A percentile compares a stretch with the other conserved stretches of the same genome.
These are phyloP conservation scores for Pipra filicauda DNA, from an alignment of 2,113 vertebrate genomes.

Conservation along the genomic window DNA sequence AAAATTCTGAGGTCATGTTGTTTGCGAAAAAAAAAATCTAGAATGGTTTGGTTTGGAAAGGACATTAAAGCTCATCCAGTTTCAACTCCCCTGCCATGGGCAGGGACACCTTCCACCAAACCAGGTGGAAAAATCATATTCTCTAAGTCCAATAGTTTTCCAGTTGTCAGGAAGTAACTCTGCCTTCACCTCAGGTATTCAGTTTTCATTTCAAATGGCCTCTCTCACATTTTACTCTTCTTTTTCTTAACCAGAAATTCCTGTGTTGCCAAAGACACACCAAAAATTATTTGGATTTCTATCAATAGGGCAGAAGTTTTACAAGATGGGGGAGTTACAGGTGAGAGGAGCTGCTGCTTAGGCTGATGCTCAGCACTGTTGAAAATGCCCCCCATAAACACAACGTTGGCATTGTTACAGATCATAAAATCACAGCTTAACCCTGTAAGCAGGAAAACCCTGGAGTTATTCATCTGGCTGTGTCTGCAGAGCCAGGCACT, in stretches of 20 bases:
- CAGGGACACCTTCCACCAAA: background rate
- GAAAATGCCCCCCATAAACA: background rate
- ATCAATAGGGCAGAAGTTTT: background rate
- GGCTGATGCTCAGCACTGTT: background rate
- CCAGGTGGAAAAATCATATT: background rate
- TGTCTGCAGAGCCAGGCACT: background rate
- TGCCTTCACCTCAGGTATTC: background rate
- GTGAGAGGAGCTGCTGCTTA: accelerated
- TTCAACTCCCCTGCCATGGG: background rate
- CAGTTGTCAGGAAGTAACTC: background rate
- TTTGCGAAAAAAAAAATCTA: background rate
- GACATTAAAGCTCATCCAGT: background rate
- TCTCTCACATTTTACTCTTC: background rate
- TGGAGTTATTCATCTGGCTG: background rate
- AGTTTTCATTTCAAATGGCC: background rate
- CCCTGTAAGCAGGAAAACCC: background rate
- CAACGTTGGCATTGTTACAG: background rate
- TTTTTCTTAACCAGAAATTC: background rate
- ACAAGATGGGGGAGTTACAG: background rate
- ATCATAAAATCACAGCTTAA: background rate
- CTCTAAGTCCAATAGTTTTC: background rate
- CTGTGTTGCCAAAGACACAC: background rate
- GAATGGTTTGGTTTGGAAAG: background rate
- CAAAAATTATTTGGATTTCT: background rate
- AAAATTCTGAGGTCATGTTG: background rate